These are phyloP conservation scores for Anableps anableps DNA, from an alignment of 2,797 vertebrate species.

Conservation along the genomic window DNA sequence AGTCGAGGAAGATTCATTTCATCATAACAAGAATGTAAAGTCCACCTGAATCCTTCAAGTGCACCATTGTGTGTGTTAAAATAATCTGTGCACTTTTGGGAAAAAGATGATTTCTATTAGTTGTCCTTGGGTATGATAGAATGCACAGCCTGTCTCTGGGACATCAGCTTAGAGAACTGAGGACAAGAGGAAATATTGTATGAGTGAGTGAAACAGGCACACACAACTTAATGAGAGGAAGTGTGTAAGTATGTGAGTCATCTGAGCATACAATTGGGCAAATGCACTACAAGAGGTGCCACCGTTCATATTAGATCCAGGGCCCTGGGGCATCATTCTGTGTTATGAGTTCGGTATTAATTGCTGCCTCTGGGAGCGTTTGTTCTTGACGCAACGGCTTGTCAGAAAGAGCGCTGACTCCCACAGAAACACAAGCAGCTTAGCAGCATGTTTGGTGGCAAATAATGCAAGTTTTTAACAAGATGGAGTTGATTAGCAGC, in stretches of 20 bases:
- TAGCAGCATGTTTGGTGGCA: conserved; percentile 61
- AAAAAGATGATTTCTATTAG: conserved; percentile 35
- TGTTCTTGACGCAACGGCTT: conserved; percentile 79
- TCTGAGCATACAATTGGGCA: conserved; percentile 71
- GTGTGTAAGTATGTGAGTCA: conserved; percentile 51
- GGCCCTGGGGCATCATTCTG: conserved; percentile 64
- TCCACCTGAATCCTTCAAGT: conserved; percentile 35
- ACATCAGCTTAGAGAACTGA: conserved; percentile 33
- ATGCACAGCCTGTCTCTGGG: conserved; percentile 34
- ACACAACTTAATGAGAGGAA: conserved; percentile 61
- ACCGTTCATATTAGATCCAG: conserved; percentile 61
- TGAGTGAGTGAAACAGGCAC: conserved; percentile 23
- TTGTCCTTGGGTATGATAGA: conserved; percentile 57
- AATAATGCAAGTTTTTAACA: conserved; percentile 68
- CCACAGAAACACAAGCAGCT: conserved; percentile 48
- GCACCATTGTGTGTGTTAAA: conserved; percentile 34
- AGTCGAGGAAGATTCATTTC: conserved; percentile 58
- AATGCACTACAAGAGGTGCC: conserved; percentile 68
- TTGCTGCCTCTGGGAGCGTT: conserved; percentile 78
- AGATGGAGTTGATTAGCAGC: conserved; percentile 50
- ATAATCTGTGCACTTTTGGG: conserved; percentile 9
- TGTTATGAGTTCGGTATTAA: conserved; percentile 82
- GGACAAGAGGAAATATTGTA: conserved; percentile 28
- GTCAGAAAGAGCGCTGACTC: conserved; percentile 66
- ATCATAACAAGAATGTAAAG: conserved; percentile 62